These are phyloP conservation scores for Poecilia picta DNA, from an alignment of 2,797 vertebrate genomes.

Conservation along the genomic window DNA sequence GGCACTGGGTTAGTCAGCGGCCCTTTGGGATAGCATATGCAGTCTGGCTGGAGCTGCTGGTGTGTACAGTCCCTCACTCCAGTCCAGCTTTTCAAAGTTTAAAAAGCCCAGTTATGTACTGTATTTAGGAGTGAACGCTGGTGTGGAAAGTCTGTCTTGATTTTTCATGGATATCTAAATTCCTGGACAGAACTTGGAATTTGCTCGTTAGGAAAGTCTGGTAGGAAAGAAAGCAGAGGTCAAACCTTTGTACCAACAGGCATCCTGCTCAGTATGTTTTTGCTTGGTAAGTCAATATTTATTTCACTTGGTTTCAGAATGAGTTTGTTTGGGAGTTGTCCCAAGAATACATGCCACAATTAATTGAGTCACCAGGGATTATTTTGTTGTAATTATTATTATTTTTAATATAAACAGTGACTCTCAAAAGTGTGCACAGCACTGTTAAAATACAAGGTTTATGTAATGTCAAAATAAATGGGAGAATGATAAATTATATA, in stretches of 20 bases:
- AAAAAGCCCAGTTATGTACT: conserved; percentile 35
- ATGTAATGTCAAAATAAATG: neutral
- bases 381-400: neutral
- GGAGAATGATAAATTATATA: neutral
- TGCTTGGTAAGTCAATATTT: conserved; percentile 78
- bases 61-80: conserved; percentile 57
- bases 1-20: conserved; percentile 78
- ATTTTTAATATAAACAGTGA: neutral
- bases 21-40: conserved; percentile 62
- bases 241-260: conserved; percentile 36
- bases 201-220: conserved; percentile 59
- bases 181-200: conserved; percentile 55
- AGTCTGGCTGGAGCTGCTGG: conserved; percentile 70
- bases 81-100: conserved; percentile 22
- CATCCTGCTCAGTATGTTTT: conserved; percentile 75
- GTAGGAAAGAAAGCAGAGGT: conserved; percentile 57
- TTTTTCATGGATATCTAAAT: conserved; percentile 56
- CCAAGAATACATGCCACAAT: neutral
- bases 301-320: conserved; percentile 6
- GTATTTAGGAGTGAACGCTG: conserved; percentile 50
- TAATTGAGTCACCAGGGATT: neutral
- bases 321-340: neutral
- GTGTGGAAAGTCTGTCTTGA: conserved; percentile 62
- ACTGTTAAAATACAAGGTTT: neutral
- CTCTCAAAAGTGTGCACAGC: neutral